Percentiles rank a stretch among this genome's conserved stretches.
phyloP scores from a whole-genome alignment of 2,888 invertebrate genomes.

The Tetragonisca angustula region DNA sequence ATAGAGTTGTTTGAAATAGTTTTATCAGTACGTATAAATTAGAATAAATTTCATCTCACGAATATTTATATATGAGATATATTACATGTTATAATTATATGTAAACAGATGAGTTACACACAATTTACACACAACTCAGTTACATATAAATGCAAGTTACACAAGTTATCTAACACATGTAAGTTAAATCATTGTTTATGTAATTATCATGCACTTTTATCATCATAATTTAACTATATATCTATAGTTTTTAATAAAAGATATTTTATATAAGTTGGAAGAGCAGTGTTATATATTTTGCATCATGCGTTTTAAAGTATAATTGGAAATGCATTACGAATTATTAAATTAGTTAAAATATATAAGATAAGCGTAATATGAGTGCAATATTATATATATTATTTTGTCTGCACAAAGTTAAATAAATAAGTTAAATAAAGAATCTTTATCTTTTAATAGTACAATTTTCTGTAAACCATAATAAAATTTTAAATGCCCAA shows the following conservation, averaged over 20 bases:
- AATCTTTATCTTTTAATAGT: not conserved
- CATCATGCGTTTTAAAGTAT: not conserved
- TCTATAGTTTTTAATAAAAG: constrained; percentile 42
- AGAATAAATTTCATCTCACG: constrained; percentile 37
- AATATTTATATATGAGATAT: constrained; percentile 12
- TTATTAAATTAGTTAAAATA: constrained; percentile 16
- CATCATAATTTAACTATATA: constrained; percentile 39
- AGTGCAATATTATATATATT: constrained; percentile 10
- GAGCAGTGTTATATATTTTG: not conserved
- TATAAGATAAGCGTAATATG: not conserved
- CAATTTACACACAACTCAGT: too few species aligned
- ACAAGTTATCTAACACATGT: not conserved
- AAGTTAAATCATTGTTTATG: constrained; percentile 47
- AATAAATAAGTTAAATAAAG: constrained; percentile 27
- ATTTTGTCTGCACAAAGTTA: constrained; percentile 28
- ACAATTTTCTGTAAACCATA: not conserved
- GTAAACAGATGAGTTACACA: not conserved
- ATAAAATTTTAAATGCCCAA: not conserved
- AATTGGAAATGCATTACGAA: constrained; percentile 18
- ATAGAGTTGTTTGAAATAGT: constrained; percentile 53
- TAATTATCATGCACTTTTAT: constrained; percentile 45
- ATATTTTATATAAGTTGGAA: constrained; percentile 31
- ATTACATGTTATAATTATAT: constrained; percentile 17
- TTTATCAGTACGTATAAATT: constrained; percentile 51
- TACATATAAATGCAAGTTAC: too few species aligned